Percentiles rank a stretch among this genome's conserved stretches.
phyloP scores from a whole-genome alignment of 2,113 vertebrate species.

The Myotis davidii region DNA sequence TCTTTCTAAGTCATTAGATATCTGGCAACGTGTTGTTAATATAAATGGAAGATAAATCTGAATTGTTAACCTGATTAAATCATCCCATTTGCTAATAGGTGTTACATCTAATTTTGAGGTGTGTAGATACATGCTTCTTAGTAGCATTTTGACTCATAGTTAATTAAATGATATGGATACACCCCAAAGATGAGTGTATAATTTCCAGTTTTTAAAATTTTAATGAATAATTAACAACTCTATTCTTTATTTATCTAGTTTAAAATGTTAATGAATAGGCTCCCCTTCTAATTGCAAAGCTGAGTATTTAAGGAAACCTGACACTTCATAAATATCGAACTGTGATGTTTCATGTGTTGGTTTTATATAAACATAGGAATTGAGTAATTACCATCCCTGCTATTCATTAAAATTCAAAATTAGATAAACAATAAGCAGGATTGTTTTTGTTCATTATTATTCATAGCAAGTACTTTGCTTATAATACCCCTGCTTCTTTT shows the following conservation, averaged over 20 bases:
- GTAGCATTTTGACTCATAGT: constrained; percentile 25
- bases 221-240: constrained; percentile 78
- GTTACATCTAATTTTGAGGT: background rate
- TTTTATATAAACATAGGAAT: constrained; percentile 88
- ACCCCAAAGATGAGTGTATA: constrained; percentile 64
- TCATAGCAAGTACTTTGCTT: constrained; percentile 73
- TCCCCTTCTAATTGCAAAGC: constrained; percentile 86
- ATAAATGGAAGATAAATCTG: background rate
- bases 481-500: constrained; percentile 41
- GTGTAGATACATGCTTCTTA: background rate
- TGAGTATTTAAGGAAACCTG: constrained; percentile 86
- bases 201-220: constrained; percentile 62
- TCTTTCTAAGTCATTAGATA: background rate
- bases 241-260: constrained; percentile 78
- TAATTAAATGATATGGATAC: constrained; percentile 56
- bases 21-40: background rate
- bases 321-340: constrained; percentile 87
- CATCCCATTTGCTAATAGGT: background rate
- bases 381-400: constrained; percentile 86
- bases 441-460: constrained; percentile 80
- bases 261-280: constrained; percentile 84
- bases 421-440: constrained; percentile 83
- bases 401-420: constrained; percentile 87
- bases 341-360: constrained; percentile 83
- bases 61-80: background rate